Evolutionary conservation across 2,888 invertebrate genomes (phyloP).

Genomic region (Nomada ferruginata): DNA sequence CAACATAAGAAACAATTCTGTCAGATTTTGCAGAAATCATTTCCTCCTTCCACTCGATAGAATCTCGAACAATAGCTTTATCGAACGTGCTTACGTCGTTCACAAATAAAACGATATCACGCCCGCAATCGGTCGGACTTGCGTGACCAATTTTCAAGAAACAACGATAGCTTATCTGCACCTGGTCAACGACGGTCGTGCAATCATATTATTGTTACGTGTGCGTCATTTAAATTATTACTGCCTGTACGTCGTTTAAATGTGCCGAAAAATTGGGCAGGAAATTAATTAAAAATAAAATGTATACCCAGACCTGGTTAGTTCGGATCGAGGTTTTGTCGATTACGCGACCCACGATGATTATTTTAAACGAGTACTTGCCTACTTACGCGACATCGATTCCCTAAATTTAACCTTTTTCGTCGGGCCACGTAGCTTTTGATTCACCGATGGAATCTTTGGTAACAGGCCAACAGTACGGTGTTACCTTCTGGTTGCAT

Average conservation of each 20-base stretch:
- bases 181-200: neutral
- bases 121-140: neutral
- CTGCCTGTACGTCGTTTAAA: too few species aligned
- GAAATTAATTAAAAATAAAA: too few species aligned
- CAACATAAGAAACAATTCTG: too few species aligned
- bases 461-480: slow-evolving; percentile 60
- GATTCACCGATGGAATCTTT: slow-evolving; percentile 50
- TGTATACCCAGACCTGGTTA: neutral
- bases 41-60: too few species aligned
- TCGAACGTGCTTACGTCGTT: too few species aligned
- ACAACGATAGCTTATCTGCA: neutral
- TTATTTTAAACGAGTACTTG: slow-evolving; percentile 23
- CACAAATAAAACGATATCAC: too few species aligned
- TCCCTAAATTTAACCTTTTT: slow-evolving; percentile 66
- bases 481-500: slow-evolving; percentile 31
- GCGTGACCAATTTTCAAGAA: neutral
- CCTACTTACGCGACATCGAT: slow-evolving; percentile 50
- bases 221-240: too few species aligned
- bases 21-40: too few species aligned
- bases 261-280: too few species aligned
- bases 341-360: slow-evolving; percentile 38
- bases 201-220: neutral
- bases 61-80: too few species aligned
- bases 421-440: slow-evolving; percentile 58
- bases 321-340: slow-evolving; percentile 15